Conservation (phyloP, 2,797 vertebrate species). For the Acanthurus tractus region DNA sequence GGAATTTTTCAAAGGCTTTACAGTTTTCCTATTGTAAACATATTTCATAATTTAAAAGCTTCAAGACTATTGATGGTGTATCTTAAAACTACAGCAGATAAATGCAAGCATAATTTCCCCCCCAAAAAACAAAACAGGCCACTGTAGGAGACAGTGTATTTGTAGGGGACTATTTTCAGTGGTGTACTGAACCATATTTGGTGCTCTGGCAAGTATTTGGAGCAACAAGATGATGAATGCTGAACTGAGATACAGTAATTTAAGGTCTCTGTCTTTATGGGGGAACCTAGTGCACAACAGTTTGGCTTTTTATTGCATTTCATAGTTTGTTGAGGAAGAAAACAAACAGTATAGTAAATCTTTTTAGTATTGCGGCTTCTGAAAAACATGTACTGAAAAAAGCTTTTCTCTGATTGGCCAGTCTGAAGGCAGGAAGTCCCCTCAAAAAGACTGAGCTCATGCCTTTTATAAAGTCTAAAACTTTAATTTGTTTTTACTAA, state of each 20-base stretch:
- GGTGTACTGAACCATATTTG: neutral
- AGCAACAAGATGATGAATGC: neutral
- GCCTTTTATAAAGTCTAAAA: neutral
- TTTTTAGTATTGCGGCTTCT: too few relatives aligned
- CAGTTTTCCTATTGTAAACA: too few relatives aligned
- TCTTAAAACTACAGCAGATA: too few relatives aligned
- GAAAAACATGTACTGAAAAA: neutral
- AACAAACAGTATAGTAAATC: too few relatives aligned
- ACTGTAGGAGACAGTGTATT: neutral
- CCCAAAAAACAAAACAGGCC: neutral
- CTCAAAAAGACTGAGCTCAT: neutral
- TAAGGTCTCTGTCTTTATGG: neutral
- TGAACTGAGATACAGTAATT: neutral
- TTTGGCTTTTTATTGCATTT: neutral
- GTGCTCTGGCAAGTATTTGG: neutral
- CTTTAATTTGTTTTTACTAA: conserved; percentile 64
- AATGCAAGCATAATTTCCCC: too few relatives aligned
- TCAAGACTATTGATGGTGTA: too few relatives aligned
- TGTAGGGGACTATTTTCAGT: neutral
- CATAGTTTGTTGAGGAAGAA: too few relatives aligned
- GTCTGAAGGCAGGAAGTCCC: neutral
- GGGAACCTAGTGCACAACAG: neutral
- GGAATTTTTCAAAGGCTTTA: too few relatives aligned
- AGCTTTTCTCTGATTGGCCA: neutral
- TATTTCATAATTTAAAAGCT: too few relatives aligned